Base-by-base conservation (phyloP, 2,888 invertebrate genomes). In the Drosophila setosimentum region DNA sequence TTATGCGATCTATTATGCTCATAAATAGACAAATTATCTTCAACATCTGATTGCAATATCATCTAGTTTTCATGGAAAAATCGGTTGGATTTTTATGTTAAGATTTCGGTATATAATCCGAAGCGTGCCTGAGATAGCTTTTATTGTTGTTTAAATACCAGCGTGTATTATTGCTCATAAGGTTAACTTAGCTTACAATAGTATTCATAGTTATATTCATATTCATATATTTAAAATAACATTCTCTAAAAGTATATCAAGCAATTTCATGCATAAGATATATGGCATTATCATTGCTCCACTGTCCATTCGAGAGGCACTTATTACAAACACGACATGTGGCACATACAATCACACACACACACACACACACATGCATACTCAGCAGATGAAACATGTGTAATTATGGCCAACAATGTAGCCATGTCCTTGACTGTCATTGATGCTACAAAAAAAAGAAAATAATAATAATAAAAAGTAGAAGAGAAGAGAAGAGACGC, bases 301-400 rank as follows among this genome's bases (percentile, higher is more conserved):
- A 87, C 72, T 54, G 82, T 72, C 73, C 77, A 45, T 66, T 30
- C 32, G 33, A 24, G 16, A 48, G 49, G 48, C 72, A 73, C 73
- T 80, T 89, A 83, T 88, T 86, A 75, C 86, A 76, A 63, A 88
- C 90, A 83, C 84, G 87, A 73, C 89, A 80, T 90, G 83, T 81
- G 76, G 66, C 66, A 80, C 53, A 55, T 4, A 58, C 69, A 24
- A 45, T 24, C 45, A 24, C 45, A 13, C 21, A 42, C 11, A 13
- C 21, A n/a, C 11, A 7, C 45, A 45, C 42, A 45, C 16, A 3
- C 45, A 16, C 45, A 21, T n/a, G n/a, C 45, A 21, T 60, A 79
- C 71, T 77, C 45, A 50, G 78, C 32, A 72, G 78, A 69, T 85
- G 80, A 57, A 80, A 89, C 83, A 87, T 80, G 73, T 88, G 89